These are phyloP conservation scores for Crotalus adamanteus DNA, from an alignment of 2,797 vertebrate species.

Conservation along the genomic window DNA sequence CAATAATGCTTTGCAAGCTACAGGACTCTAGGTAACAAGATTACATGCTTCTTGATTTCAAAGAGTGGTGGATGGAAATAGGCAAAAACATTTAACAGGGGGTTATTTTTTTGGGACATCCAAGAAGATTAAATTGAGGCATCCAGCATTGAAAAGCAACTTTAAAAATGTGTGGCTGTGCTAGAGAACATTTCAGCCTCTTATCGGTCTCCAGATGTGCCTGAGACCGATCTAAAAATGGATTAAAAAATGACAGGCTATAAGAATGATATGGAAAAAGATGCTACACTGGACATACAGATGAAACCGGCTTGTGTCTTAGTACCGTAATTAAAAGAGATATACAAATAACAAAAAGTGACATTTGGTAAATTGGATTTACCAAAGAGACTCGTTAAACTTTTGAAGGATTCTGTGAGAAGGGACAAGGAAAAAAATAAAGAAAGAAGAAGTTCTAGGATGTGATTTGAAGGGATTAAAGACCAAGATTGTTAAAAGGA, in stretches of 20 bases:
- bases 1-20: constrained; percentile 60
- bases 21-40: constrained; percentile 49
- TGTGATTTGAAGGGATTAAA: not conserved
- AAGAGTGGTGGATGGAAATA: constrained; percentile 12
- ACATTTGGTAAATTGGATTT: not conserved
- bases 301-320: not conserved
- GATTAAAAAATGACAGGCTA: not conserved
- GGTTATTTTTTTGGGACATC: not conserved
- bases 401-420: not conserved
- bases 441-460: not conserved
- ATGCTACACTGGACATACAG: not conserved
- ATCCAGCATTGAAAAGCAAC: not conserved
- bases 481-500: not conserved
- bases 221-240: not conserved
- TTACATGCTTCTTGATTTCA: constrained; percentile 58
- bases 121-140: not conserved
- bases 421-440: not conserved
- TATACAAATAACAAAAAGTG: not conserved
- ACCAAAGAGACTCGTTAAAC: not conserved
- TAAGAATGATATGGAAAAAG: not conserved
- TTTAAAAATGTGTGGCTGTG: not conserved
- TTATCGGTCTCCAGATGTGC: not conserved
- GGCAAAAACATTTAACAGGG: not conserved
- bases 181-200: not conserved
- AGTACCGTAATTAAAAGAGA: not conserved